These are phyloP conservation scores for Panorpa germanica DNA, from an alignment of 2,888 invertebrate genomes.

Conservation along the genomic window DNA sequence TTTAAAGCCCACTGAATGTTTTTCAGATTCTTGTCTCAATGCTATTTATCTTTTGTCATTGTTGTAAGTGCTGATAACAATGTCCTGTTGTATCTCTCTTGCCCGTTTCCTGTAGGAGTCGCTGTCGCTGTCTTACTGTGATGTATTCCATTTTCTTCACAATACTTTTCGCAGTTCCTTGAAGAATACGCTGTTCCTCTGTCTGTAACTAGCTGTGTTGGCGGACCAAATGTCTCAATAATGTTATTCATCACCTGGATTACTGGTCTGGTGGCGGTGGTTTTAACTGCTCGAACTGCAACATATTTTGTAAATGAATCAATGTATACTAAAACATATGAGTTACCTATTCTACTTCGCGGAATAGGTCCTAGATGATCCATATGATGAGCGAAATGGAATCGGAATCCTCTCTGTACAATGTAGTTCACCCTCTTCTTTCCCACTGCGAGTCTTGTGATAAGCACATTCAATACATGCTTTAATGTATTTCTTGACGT, in stretches of 20 bases:
- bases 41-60: no score
- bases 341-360: slow-evolving; percentile 8
- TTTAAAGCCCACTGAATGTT: no score
- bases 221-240: slow-evolving; percentile 11
- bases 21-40: no score
- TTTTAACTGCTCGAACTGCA: slow-evolving; percentile 7
- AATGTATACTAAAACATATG: slow-evolving; percentile 9
- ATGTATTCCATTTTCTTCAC: slow-evolving; percentile 10
- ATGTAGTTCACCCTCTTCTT: slow-evolving; percentile 13
- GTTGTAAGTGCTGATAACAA: slow-evolving; percentile 8
- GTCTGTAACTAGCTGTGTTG: slow-evolving; percentile 11
- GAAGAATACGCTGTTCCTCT: slow-evolving; percentile 13
- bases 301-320: slow-evolving; percentile 11
- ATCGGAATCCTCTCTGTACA: slow-evolving; percentile 12
- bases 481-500: slow-evolving; percentile 11
- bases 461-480: slow-evolving; percentile 12
- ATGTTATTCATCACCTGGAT: slow-evolving; percentile 9
- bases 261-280: slow-evolving; percentile 4
- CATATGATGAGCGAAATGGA: slow-evolving; percentile 12
- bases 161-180: slow-evolving; percentile 11
- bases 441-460: no score
- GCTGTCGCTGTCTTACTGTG: slow-evolving; percentile 10
- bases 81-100: slow-evolving; percentile 12
- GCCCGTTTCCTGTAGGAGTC: slow-evolving; percentile 13
- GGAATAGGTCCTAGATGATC: slow-evolving; percentile 14